Evolutionary conservation across 2,888 invertebrate species (phyloP).

Genomic region (Polyommatus icarus): DNA sequence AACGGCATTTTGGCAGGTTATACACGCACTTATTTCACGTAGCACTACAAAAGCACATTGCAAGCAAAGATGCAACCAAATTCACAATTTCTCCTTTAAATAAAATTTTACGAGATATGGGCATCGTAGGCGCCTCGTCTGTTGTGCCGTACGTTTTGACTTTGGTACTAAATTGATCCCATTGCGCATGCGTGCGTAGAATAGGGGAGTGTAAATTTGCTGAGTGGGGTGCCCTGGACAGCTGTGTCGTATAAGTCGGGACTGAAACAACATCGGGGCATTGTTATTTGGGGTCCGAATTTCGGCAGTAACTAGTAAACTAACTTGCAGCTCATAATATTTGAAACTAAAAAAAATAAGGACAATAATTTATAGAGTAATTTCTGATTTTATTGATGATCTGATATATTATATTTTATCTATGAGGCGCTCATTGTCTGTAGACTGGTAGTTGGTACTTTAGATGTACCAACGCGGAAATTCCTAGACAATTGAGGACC

Average conservation of each 20-base stretch:
- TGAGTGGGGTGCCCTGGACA: slow-evolving; percentile 66
- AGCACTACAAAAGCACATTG: slow-evolving; percentile 62
- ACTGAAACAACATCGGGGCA: slow-evolving; percentile 2
- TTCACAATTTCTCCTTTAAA: slow-evolving; percentile 46
- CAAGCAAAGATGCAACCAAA: slow-evolving; percentile 46
- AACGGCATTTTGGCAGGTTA: slow-evolving; percentile 62
- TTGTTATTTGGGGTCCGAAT: slow-evolving; percentile 11
- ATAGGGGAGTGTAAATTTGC: slow-evolving; percentile 68
- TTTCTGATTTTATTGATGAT: not conserved
- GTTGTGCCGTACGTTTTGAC: slow-evolving; percentile 55
- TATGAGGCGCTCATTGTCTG: not conserved
- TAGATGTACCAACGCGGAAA: not conserved
- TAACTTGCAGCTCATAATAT: not conserved
- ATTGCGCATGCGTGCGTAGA: slow-evolving; percentile 73
- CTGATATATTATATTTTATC: too few relatives aligned
- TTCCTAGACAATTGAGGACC: too few relatives aligned
- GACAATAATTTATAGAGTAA: not conserved
- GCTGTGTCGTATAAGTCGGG: slow-evolving; percentile 55
- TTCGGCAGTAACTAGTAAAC: not conserved
- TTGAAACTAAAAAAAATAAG: not conserved
- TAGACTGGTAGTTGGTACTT: not conserved
- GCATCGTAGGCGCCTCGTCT: slow-evolving; percentile 64
- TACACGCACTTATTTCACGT: slow-evolving; percentile 52
- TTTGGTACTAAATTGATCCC: slow-evolving; percentile 57
- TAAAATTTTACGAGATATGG: slow-evolving; percentile 55